Base-by-base conservation (phyloP, 2,888 invertebrate species). In the Myopa testacea region DNA sequence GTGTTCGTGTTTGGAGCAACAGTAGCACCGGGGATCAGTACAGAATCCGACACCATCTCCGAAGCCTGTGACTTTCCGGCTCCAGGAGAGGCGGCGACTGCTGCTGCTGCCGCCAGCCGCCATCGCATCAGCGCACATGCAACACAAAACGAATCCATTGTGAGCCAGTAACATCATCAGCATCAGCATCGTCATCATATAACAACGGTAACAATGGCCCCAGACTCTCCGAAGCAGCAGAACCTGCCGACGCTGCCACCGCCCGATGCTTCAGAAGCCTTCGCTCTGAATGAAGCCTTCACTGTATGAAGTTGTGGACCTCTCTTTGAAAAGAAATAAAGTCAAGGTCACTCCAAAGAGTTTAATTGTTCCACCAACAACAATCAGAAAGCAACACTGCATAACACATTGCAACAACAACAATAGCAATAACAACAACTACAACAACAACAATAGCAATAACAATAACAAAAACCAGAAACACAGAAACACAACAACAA, bases 311-410 rank as follows among this genome's bases (percentile, higher is more conserved):
- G 62, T 74, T 50, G 52, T 26, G 69, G 69, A 50, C 45, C 73
- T 38, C 72, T 45, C 40, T 73, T 73, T 81, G 80, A 84, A 84
- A 84, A 84, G 86, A 86, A 88, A 87, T 88, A 87, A 88, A 87
- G 87, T 87, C 87, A 87, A 87, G 87, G 87, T 87, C 87, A 87
- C 84, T 86, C 86, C 86, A 87, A 88, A 88, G 88, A 88, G 88
- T 88, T 88, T 88, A 88, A 88, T 88, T 88, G 88, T 88, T 88
- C 87, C 78, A 82, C 79, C 79, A 83, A 78, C 81, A 81, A 58
- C 55, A 67, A 60, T 38, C 58, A 40, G 40, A 19, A n/a, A 10
- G 67, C 65, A 77, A 69, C 55, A 74, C 65, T 65, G 65, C 65
- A 65, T 65, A 65, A 65, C 65, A 65, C 65, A 38, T 37, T 65